These are phyloP conservation scores for Campaea margaritaria DNA, from an alignment of 2,888 invertebrate genomes.

Conservation along the genomic window DNA sequence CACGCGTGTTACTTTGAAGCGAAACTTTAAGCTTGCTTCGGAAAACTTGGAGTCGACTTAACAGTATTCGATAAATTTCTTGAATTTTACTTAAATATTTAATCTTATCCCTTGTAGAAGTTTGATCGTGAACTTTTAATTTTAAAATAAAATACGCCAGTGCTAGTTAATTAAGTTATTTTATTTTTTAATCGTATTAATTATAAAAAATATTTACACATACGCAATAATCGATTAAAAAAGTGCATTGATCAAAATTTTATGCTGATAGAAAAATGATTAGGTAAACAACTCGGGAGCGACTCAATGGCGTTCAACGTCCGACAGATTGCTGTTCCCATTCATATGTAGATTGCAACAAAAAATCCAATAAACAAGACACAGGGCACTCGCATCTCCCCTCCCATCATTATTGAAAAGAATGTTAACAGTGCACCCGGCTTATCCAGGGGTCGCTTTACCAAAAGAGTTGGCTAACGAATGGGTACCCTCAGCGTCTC, in stretches of 20 bases:
- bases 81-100: slow-evolving; percentile 26
- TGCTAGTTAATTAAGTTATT: background rate
- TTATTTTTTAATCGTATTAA: slow-evolving; percentile 5
- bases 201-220: slow-evolving; percentile 41
- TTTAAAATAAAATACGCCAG: background rate
- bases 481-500: slow-evolving; percentile 72
- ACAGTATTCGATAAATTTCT: slow-evolving; percentile 35
- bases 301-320: slow-evolving; percentile 67
- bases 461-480: slow-evolving; percentile 85
- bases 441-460: slow-evolving; percentile 82
- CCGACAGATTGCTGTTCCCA: slow-evolving; percentile 79
- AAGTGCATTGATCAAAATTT: slow-evolving; percentile 32
- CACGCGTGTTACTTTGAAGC: slow-evolving; percentile 69
- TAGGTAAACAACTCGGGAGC: slow-evolving; percentile 55
- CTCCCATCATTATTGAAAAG: slow-evolving; percentile 83
- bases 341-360: slow-evolving; percentile 85
- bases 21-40: slow-evolving; percentile 67
- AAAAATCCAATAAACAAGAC: slow-evolving; percentile 85
- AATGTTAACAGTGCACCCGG: slow-evolving; percentile 82
- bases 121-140: slow-evolving; percentile 5
- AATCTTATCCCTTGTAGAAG: slow-evolving; percentile 18
- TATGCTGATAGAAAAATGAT: slow-evolving; percentile 46
- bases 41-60: slow-evolving; percentile 59
- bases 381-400: slow-evolving; percentile 75
- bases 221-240: slow-evolving; percentile 47